Conservation (phyloP, 1,140 invertebrate species). For the Bombus consobrinus region DNA sequence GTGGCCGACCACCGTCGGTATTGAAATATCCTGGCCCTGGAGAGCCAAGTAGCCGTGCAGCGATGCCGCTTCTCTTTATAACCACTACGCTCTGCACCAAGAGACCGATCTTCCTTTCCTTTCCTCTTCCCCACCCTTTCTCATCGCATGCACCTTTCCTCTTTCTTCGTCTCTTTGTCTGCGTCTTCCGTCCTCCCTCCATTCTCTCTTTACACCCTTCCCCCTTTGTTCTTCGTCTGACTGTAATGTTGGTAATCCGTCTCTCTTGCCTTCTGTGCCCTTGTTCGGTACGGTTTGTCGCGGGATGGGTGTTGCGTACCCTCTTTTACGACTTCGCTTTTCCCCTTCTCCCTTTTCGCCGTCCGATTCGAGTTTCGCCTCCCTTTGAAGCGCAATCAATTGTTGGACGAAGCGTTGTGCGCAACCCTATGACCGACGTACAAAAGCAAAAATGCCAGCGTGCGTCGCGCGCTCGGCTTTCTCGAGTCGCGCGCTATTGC, state of each 20-base stretch:
- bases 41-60: constrained; percentile 82
- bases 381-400: constrained; percentile 51
- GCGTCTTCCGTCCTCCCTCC: constrained; percentile 47
- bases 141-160: constrained; percentile 45
- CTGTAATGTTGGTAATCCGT: constrained; percentile 37
- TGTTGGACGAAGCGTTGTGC: constrained; percentile 36
- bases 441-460: constrained; percentile 52
- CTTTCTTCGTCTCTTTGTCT: constrained; percentile 54
- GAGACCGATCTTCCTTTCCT: constrained; percentile 49
- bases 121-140: constrained; percentile 46
- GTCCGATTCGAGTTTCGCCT: constrained; percentile 39
- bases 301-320: constrained; percentile 50
- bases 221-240: background rate
- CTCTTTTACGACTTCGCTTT: constrained; percentile 45
- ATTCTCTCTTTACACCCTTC: constrained; percentile 28
- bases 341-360: background rate
- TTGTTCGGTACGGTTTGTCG: constrained; percentile 8
- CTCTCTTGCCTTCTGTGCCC: constrained; percentile 33
- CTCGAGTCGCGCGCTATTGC: constrained; percentile 62
- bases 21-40: constrained; percentile 78
- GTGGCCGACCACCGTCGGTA: constrained; percentile 72
- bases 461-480: constrained; percentile 36
- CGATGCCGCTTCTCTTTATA: constrained; percentile 82
- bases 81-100: constrained; percentile 59
- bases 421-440: constrained; percentile 37